These are phyloP conservation scores for Macrosiphum euphorbiae DNA, from an alignment of 2,888 invertebrate genomes.

Conservation along the genomic window DNA sequence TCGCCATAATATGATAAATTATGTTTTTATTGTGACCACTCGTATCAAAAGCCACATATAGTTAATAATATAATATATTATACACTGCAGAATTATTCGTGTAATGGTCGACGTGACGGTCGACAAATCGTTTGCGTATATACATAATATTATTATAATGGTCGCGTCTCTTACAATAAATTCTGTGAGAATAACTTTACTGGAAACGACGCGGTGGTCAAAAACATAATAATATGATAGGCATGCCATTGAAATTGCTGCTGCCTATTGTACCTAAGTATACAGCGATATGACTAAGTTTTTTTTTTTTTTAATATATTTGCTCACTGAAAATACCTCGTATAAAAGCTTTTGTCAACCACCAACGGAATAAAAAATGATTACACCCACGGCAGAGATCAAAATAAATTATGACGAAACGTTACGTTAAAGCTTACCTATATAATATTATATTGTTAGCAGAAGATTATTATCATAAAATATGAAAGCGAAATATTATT, in stretches of 20 bases:
- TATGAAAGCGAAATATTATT: not conserved
- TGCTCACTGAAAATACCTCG: not conserved
- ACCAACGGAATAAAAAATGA: not conserved
- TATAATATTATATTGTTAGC: not conserved
- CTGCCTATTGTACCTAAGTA: not conserved
- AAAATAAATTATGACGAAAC: not conserved
- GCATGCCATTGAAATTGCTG: not conserved
- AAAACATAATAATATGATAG: not conserved
- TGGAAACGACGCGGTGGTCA: not conserved
- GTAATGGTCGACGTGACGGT: conserved; percentile 20
- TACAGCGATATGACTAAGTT: not conserved
- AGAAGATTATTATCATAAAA: not conserved
- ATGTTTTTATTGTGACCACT: conserved; percentile 60
- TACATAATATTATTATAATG: not conserved
- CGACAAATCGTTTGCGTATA: conserved; percentile 46
- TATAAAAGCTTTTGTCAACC: not conserved
- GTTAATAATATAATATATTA: conserved; percentile 15
- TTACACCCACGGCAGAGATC: not conserved
- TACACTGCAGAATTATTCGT: conserved; percentile 25
- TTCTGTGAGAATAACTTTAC: not conserved
- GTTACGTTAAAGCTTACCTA: not conserved
- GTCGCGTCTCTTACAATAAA: not conserved
- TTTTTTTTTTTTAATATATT: not conserved
- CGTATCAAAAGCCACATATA: conserved; percentile 32
- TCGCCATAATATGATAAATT: conserved; percentile 47